Evolutionary conservation across 2,888 invertebrate species (phyloP), one percentile per base, ranked within the genome.

Genomic region (Theretra japonica): DNA sequence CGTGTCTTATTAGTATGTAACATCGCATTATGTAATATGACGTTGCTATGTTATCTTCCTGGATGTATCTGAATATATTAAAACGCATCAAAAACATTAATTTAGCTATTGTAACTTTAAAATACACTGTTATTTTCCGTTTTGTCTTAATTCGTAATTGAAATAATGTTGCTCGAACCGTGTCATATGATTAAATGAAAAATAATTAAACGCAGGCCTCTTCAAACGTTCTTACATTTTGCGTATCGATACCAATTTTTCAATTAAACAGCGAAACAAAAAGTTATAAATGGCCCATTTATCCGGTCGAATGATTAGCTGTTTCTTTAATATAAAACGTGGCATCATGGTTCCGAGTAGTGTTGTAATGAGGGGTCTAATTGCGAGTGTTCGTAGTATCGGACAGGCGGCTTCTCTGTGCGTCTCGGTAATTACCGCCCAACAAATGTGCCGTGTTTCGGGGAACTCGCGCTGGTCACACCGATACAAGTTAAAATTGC

Each of bases 371-470:
- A 82, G 81, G 83, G 84, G 78, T 80, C 83, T 90, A 90, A 91
- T 91, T 90, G 83, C 81, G 57, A 70, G 77, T 74, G 81, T 90
- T 90, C 90, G 88, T 80, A 77, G 91, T 90, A 91, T 79, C 77
- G 73, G 78, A 65, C 65, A 68, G 80, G 83, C 85, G 86, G 89
- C 78, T 79, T 78, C 83, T 86, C 83, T 86, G 83, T 84, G 76
- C 82, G 77, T 79, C 58, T 71, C 74, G 57, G 80, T 88, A 88
- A 90, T 89, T 87, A 85, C 84, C 75, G 75, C 74, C 75, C 82
- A 82, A 81, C 84, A 83, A 86, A 86, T 84, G 83, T 83, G 82
- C 75, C 74, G 73, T 75, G 83, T 86, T 71, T 71, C 70, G 33
- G 33, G 33, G 70, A 71, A 71, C 33, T 33, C 41, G 21, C 65